A percentile compares a stretch with the other conserved stretches of the same genome.
Conservation (phyloP, 2,888 invertebrate species). For the Microplitis manilae region DNA sequence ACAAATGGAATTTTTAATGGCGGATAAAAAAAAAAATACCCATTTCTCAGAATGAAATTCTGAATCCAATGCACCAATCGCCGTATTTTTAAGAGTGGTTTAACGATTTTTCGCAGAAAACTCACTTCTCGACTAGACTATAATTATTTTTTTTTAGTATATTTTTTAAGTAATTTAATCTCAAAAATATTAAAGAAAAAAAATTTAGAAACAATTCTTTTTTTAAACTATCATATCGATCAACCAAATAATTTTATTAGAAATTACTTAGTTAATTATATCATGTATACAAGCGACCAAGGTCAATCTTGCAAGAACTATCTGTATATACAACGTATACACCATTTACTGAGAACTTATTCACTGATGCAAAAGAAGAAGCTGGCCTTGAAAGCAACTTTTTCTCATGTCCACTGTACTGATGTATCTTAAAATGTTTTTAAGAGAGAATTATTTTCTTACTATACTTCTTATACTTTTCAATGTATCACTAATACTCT, state of each 20-base stretch:
- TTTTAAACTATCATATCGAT: not conserved
- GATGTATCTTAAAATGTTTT: not conserved
- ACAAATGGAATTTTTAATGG: no score
- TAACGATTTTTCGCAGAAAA: no score
- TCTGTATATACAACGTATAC: not conserved
- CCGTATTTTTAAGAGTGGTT: no score
- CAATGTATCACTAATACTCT: not conserved
- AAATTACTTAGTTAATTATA: slow-evolving; percentile 10
- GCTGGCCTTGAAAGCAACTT: slow-evolving; percentile 58
- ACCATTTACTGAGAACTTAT: slow-evolving; percentile 19
- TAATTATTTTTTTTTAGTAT: not conserved
- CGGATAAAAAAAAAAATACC: no score
- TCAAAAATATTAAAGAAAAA: not conserved
- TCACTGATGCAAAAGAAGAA: slow-evolving; percentile 51
- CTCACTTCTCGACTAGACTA: no score
- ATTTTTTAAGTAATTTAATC: not conserved
- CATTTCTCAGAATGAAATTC: no score
- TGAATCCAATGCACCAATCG: no score
- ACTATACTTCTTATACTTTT: not conserved
- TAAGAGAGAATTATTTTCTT: not conserved
- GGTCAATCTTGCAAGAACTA: slow-evolving; percentile 10
- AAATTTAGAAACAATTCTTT: not conserved
- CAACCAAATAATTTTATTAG: not conserved
- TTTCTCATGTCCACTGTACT: slow-evolving; percentile 41
- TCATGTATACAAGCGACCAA: not conserved